phyloP scores from a whole-genome alignment of 1,140 invertebrate species.

The Vollenhovia emeryi region DNA sequence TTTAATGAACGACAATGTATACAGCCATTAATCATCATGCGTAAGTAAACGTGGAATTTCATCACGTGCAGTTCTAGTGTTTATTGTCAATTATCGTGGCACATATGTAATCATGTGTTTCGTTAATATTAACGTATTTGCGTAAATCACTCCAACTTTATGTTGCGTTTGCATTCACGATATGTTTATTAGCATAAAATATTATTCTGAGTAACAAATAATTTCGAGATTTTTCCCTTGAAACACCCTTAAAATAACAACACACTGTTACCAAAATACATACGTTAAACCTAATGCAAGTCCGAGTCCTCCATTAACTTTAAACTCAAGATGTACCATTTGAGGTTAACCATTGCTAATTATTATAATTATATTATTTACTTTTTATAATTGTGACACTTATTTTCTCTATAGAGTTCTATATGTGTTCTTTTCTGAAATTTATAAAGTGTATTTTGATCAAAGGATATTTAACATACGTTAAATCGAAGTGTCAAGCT shows the following conservation, averaged over 20 bases:
- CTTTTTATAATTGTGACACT: not conserved
- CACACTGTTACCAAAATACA: not conserved
- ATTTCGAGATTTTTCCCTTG: not conserved
- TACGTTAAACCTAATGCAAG: not conserved
- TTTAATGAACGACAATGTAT: conserved; percentile 39
- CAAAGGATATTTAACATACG: not conserved
- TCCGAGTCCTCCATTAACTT: not conserved
- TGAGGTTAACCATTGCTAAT: not conserved
- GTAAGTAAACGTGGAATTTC: conserved; percentile 35
- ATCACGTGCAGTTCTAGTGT: not conserved
- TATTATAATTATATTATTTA: not conserved
- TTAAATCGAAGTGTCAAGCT: not conserved
- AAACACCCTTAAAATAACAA: not conserved
- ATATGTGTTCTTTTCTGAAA: not conserved
- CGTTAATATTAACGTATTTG: conserved; percentile 32
- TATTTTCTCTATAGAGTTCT: not conserved
- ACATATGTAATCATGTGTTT: conserved; percentile 10
- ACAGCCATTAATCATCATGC: conserved; percentile 14
- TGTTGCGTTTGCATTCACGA: not conserved
- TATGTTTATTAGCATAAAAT: conserved; percentile 15
- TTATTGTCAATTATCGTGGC: conserved; percentile 37
- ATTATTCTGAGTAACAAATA: not conserved
- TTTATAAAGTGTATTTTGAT: not conserved
- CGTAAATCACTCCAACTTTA: conserved; percentile 7
- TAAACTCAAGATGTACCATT: not conserved